A percentile compares a stretch with the other conserved stretches of the same genome.
Conservation (phyloP, 2,888 invertebrate species). For the Ashinkailepas kermadecensis region DNA sequence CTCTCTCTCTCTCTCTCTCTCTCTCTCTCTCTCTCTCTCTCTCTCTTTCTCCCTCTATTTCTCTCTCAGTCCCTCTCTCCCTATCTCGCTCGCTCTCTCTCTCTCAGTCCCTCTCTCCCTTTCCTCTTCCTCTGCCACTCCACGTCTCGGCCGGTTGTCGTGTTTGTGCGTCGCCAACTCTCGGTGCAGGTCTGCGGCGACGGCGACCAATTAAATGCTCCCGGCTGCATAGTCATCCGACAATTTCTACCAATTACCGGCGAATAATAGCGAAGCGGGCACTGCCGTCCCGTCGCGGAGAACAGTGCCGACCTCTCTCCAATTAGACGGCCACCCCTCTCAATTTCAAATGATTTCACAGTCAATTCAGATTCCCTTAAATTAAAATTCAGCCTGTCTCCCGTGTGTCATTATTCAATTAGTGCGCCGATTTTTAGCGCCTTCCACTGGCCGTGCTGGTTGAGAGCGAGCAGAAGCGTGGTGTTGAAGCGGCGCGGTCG, state of each 20-base stretch:
- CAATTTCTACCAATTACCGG: constrained; percentile 15
- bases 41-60: too few relatives aligned
- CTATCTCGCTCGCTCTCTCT: too few relatives aligned
- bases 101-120: too few relatives aligned
- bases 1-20: too few relatives aligned
- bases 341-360: constrained; percentile 23
- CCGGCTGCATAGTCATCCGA: neutral
- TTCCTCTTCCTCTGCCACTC: too few relatives aligned
- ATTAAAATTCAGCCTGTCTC: constrained; percentile 20
- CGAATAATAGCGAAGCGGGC: neutral
- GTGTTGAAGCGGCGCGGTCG: too few relatives aligned
- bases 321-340: constrained; percentile 11
- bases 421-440: constrained; percentile 9
- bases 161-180: too few relatives aligned
- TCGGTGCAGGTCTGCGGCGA: neutral
- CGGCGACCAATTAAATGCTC: constrained; percentile 1
- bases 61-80: too few relatives aligned
- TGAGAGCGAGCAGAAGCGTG: neutral
- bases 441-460: neutral
- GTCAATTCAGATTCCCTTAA: constrained; percentile 3
- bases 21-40: too few relatives aligned
- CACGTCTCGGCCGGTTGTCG: too few relatives aligned
- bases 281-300: neutral
- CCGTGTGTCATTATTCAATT: constrained; percentile 13
- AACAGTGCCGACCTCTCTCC: neutral